A percentile compares a stretch with the other conserved stretches of the same genome.
Conservation (phyloP, 2,113 vertebrate species). For the Halichoeres trimaculatus region DNA sequence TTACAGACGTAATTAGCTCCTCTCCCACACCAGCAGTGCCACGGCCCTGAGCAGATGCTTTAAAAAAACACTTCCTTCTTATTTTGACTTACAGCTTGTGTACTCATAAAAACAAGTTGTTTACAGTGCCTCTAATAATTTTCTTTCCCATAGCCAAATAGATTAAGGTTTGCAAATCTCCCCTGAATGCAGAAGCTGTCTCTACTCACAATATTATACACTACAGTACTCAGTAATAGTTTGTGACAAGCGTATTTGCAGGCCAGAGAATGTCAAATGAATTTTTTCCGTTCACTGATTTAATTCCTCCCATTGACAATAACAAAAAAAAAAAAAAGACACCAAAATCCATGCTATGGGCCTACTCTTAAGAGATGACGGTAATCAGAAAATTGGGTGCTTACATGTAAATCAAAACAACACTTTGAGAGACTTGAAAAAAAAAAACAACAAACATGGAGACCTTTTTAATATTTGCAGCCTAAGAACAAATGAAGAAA, state of each 20-base stretch:
- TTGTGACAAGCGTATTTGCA: neutral
- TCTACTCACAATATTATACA: neutral
- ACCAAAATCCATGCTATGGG: too few species aligned
- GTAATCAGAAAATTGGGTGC: neutral
- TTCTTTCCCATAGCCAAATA: neutral
- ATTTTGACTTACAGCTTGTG: constrained; percentile 29
- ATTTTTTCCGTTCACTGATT: neutral
- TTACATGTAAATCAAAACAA: too few species aligned
- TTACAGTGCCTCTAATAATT: constrained; percentile 19
- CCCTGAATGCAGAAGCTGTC: neutral
- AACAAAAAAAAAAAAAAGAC: too few species aligned
- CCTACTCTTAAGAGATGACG: too few species aligned
- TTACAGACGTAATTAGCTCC: constrained; percentile 57
- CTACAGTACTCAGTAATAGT: neutral
- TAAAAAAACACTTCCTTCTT: constrained; percentile 26
- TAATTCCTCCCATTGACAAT: too few species aligned
- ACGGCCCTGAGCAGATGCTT: constrained; percentile 35
- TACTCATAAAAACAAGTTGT: constrained; percentile 29
- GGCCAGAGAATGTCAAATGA: neutral
- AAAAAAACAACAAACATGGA: too few species aligned
- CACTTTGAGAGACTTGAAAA: too few species aligned
- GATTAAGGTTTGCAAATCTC: neutral
- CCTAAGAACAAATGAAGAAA: too few species aligned
- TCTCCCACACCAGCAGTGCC: constrained; percentile 34
- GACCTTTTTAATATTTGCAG: too few species aligned